Base-by-base conservation (phyloP, 2,113 vertebrate species). In the Myocastor coypus region DNA sequence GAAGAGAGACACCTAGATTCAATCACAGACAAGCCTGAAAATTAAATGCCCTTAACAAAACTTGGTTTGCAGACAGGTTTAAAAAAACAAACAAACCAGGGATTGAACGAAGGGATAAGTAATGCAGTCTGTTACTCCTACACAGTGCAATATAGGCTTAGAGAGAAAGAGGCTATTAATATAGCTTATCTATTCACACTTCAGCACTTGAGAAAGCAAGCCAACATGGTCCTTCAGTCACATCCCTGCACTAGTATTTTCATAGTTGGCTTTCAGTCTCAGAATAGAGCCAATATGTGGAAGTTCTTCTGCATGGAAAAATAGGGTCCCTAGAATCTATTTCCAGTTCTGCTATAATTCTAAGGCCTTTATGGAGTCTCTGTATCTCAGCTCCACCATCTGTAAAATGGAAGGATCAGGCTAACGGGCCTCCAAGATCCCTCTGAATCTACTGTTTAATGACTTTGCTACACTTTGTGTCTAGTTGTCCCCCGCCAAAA, bases 31-130 rank as follows among this genome's bases (percentile, higher is more conserved):
- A n/a, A 2, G n/a, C 55, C 42, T 80, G 55, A 96, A 97, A 98
- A 92, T 92, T 92, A 97, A 98, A 94, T 57, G 94, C 1, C 5
- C 30, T 57, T 37, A 94, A 24, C 61, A 97, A 95, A 97, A 97
- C 77, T 30, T 4, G 32, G 16, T 46, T 78, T 85, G 40, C 68
- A 73, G 91, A 57, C 2, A 64, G 80, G 94, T 95, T 17, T 17
- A 57, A 16, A 93, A 97, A 95, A n/a, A 77, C 94, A 94, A 97
- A 93, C 94, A 55, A 82, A 77, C n/a, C n/a, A n/a, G n/a, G n/a
- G n/a, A 46, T 46, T 46, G 55, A 55, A 92, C 28, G 20, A 87
- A 37, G 0, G 16, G 69, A 64, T 93, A n/a, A 20, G 0, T 57
- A 95, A 97, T 4, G 55, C 5, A 75, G 69, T 9, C 17, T 85